Evolutionary conservation across 2,113 vertebrate genomes (phyloP).

Genomic region (Myocastor coypus): DNA sequence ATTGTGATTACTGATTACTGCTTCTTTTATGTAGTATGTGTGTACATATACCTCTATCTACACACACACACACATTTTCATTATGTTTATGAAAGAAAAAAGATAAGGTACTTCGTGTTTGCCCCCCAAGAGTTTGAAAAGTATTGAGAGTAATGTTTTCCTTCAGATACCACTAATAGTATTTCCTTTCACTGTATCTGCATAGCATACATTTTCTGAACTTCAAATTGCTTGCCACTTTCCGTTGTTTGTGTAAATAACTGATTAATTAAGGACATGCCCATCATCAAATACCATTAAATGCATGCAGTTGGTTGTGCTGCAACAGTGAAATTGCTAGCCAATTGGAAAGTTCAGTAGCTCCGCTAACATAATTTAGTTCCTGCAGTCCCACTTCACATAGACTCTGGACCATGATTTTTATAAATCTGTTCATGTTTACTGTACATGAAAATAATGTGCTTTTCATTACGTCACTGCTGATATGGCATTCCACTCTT

Average conservation of each 20-base stretch:
- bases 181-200: conserved; percentile 12
- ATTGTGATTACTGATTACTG: not conserved
- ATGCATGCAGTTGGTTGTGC: not conserved
- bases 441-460: conserved; percentile 21
- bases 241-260: conserved; percentile 31
- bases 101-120: not conserved
- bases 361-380: conserved; percentile 48
- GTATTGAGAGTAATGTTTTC: conserved; percentile 13
- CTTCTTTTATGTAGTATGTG: not conserved
- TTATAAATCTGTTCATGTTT: conserved; percentile 41
- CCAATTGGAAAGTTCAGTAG: conserved; percentile 40
- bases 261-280: conserved; percentile 40
- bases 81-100: conserved; percentile 9
- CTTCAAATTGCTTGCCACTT: conserved; percentile 58
- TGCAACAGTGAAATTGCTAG: conserved; percentile 29
- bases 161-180: not conserved
- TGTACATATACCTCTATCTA: not conserved
- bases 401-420: conserved; percentile 5
- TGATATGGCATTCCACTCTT: conserved; percentile 13
- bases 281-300: conserved; percentile 18
- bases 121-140: conserved; percentile 1
- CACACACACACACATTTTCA: not conserved
- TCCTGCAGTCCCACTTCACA: not conserved
- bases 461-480: not conserved
- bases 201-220: conserved; percentile 8